Evolutionary conservation across 2,797 vertebrate species (phyloP), one percentile per base, ranked within the genome.

Genomic region (Phataginus tricuspis): DNA sequence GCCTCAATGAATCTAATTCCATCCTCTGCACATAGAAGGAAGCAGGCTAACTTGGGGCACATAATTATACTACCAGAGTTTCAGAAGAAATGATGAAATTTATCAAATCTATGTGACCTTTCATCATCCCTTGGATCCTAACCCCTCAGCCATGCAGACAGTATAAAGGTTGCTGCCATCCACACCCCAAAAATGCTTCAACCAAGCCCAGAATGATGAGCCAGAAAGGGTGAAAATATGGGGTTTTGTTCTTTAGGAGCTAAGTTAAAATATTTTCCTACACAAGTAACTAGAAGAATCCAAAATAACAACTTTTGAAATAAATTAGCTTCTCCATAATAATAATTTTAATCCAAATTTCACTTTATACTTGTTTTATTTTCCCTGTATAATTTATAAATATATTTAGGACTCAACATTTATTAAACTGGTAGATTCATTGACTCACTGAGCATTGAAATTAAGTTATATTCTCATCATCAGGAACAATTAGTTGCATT

Each of bases 1-100:
- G 10, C 66, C 61, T 92, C 55, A 63, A 45, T 83, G 77, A 87
- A 79, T 95, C 49, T 91, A 93, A 90, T 86, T 79, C 92, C 80
- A 57, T 25, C 39, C 39, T 93, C 42, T 87, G 18, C 31, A 75
- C 61, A 29, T 19, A 71, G 45, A 45, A 45, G 21, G 72, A 39
- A 96, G 18, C 23, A 77, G 66, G 25, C 53, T 85, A 74, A 80
- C 49, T 55, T 2, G 37, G 39, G 31, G 16, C 61, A 95, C 42
- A 51, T 59, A 63, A 88, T 37, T 78, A 61, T 42, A 49, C 18
- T 42, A 42, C 10, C 49, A 66, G 39, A 90, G 82, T 23, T 88
- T 7, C 51, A 75, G 61, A 37, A 45, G 63, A 71, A 31, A 75
- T 53, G 29, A 91, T 68, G 25, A 7, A 57, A 18, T 61, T 88